Conservation (phyloP, 2,113 vertebrate genomes). For the Corvus hawaiiensis region DNA sequence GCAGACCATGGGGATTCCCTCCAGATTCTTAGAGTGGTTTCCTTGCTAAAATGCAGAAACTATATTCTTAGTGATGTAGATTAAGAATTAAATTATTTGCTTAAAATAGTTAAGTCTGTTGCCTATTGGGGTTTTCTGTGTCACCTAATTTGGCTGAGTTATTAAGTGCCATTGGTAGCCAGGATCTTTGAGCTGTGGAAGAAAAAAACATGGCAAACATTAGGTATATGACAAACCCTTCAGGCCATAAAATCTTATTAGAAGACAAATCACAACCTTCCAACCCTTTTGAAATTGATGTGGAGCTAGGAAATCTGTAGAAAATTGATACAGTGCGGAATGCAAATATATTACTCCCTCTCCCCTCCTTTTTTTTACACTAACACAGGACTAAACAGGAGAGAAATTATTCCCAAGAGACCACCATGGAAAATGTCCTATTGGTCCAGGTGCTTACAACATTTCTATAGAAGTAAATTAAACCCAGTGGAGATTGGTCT, state of each 20-base stretch:
- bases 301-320: not conserved
- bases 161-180: slow-evolving; percentile 32
- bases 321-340: slow-evolving; percentile 2
- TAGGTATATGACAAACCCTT: slow-evolving; percentile 29
- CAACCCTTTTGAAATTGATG: slow-evolving; percentile 14
- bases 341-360: not conserved
- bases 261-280: slow-evolving; percentile 41
- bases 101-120: slow-evolving; percentile 54
- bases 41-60: slow-evolving; percentile 25
- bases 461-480: not conserved
- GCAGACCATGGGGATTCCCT: slow-evolving; percentile 44
- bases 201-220: not conserved
- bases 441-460: not conserved
- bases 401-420: not conserved
- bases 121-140: slow-evolving; percentile 23
- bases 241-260: slow-evolving; percentile 45
- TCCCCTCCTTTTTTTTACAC: not conserved
- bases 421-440: not conserved
- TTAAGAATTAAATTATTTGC: slow-evolving; percentile 66
- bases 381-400: not conserved
- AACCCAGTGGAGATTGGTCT: not conserved
- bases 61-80: slow-evolving; percentile 50
- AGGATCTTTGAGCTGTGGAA: slow-evolving; percentile 13
- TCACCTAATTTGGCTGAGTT: slow-evolving; percentile 24
- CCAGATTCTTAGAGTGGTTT: slow-evolving; percentile 31